Evolutionary conservation across 2,797 vertebrate species (phyloP), one percentile per base, ranked within the genome.

Genomic region (Paguma larvata): DNA sequence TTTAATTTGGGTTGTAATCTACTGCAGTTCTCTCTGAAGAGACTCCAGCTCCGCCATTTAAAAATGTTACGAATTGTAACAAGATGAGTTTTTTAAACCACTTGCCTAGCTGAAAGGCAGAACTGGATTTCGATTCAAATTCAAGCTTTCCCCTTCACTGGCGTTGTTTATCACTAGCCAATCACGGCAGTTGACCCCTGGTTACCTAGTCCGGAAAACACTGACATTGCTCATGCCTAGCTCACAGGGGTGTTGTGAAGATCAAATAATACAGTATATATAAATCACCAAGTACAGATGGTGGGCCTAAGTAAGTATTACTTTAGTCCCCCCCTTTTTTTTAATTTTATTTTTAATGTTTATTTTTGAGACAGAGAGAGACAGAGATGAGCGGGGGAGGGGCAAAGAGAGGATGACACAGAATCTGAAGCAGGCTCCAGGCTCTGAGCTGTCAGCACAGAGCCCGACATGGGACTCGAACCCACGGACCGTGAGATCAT

Each of bases 11-110:
- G 32, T 46, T 79, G 32, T 63, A 53, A 88, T 79, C 14, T 34
- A 79, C 30, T n/a, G 72, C 91, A 51, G 80, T 89, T 82, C 75
- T 59, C 75, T 59, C 77, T 91, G 63, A 93, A 67, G 75, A 78
- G 30, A 34, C 59, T 72, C 34, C n/a, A 75, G 85, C n/a, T 78
- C 38, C 38, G 80, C 34, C 27, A 56, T 89, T 95, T 75, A 53
- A 25, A 80, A 89, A 75, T 75, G 72, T 32, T 53, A 73, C 4
- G 8, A 95, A 72, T 32, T 78, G 18, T 44, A 73, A 78, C 70
- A 87, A 73, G 30, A 16, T 30, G 16, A 87, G n/a, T 21, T 72
- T 90, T 86, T 46, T 15, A 6, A 72, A 78, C 23, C 16, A 83
- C n/a, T 53, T 78, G 63, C 11, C 38, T 59, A 59, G 56, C 25